Base-by-base conservation (phyloP, 1,140 invertebrate species). In the Drosophila lini region DNA sequence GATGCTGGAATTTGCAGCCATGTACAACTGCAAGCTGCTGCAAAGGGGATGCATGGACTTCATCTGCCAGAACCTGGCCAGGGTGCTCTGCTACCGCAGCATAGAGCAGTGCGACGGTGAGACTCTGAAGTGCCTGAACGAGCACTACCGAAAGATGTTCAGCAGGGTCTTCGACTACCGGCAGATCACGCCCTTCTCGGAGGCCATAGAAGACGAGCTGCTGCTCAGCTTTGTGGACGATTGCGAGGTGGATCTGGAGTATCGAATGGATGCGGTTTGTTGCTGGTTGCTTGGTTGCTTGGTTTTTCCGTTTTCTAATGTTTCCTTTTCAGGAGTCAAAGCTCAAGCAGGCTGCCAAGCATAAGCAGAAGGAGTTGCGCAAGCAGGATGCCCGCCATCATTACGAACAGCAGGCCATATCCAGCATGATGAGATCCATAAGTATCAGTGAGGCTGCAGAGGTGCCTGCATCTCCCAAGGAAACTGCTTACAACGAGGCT, bases 1-100 rank as follows among this genome's bases (percentile, higher is more conserved):
- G 61, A 91, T 96, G 64, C 77, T 96, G 3, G 93, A 95, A 69
- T 94, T 96, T 88, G 93, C 95, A 5, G 81, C 83, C 28, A 91
- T 94, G 41, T 95, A 94, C 78, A 95, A 95, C 88, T 94, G 95
- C 41, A 73, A 92, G 3, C 92, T 95, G 74, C 84, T 96, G 34
- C 94, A 94, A 78, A 60, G 79, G 3, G 93, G 93, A 31, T 95
- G 94, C 79, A 94, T 96, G 91, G 93, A 96, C 63, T 96, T 94
- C 81, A 94, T 96, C 28, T 93, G 93, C 57, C 92, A 94, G 38
- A 96, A 96, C 91, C 84, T 96, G 32, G 78, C 94, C 0, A 91
- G 94, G 3, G 77, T 96, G 16, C 83, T 96, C 15, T 95, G 95
- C 88, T 93, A 85, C 63, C 94, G 93, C 65, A 92, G 91, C 62